Percentiles rank a stretch among this genome's conserved stretches.
Evolutionary conservation across 53 echinoderm and acorn worm species (phyloP).

Genomic region (Stichopus horrens): DNA sequence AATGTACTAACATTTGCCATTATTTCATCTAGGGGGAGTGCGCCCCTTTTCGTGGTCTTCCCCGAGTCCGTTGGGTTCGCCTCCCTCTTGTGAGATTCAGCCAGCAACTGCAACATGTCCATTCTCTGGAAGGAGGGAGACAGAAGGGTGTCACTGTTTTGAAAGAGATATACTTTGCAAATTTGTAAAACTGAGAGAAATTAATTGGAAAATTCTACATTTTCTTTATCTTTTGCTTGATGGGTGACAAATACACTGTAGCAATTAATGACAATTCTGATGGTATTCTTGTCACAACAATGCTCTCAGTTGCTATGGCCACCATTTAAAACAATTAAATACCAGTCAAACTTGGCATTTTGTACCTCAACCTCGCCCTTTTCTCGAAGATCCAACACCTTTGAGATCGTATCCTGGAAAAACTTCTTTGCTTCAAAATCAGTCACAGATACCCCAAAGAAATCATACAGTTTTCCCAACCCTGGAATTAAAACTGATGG

Average conservation of each 20-base stretch:
- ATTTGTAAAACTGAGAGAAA: no score
- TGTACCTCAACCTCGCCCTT: constrained; percentile 44
- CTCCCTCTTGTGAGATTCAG: constrained; percentile 55
- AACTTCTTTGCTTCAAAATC: constrained; percentile 17
- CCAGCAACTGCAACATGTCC: constrained; percentile 61
- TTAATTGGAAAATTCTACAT: no score
- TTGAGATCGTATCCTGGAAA: constrained; percentile 46
- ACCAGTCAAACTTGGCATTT: background rate
- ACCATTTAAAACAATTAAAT: no score
- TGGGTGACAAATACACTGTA: no score
- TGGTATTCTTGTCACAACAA: no score
- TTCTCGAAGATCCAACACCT: constrained; percentile 33
- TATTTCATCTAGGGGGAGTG: constrained; percentile 49
- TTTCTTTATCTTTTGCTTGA: no score
- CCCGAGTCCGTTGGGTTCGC: background rate
- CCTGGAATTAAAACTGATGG: background rate
- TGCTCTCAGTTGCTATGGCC: no score
- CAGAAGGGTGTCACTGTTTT: no score
- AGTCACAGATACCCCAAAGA: background rate
- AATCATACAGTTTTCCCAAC: background rate
- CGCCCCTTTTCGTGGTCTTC: background rate
- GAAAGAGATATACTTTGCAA: no score
- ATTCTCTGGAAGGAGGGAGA: constrained; percentile 6
- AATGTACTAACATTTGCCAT: constrained; percentile 53
- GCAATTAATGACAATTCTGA: no score